Conservation (phyloP, 2,888 invertebrate species). For the Onthophagus sagittarius region DNA sequence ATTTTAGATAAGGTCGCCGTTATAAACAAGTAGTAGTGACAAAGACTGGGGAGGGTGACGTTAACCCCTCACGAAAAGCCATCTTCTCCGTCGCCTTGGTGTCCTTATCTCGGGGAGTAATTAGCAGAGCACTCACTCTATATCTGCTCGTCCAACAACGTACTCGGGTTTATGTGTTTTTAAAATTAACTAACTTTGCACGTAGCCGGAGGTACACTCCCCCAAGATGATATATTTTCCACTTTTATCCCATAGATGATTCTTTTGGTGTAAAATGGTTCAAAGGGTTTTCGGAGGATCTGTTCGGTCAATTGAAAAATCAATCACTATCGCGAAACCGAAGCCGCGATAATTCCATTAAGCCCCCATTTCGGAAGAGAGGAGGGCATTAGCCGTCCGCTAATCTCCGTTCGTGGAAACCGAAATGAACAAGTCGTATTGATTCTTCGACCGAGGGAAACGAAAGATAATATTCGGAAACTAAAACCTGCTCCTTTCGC, state of each 20-base stretch:
- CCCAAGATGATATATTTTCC: neutral
- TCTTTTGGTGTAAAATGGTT: neutral
- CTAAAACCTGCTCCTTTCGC: neutral
- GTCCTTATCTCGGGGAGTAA: conserved; percentile 7
- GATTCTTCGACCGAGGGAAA: neutral
- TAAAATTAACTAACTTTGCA: conserved; percentile 11
- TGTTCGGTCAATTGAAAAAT: neutral
- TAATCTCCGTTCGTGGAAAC: neutral
- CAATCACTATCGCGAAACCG: neutral
- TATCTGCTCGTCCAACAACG: conserved; percentile 7
- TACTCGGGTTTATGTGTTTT: conserved; percentile 10
- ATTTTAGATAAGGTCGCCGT: conserved; percentile 5
- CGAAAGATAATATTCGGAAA: neutral
- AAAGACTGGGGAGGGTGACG: conserved; percentile 4
- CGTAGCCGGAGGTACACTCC: neutral
- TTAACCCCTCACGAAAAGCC: conserved; percentile 2
- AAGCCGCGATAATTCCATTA: neutral
- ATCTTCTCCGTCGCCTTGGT: neutral
- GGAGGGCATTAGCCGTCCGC: neutral
- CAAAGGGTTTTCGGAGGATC: neutral
- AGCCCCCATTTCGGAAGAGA: neutral
- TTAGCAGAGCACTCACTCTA: conserved; percentile 11
- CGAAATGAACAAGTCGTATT: neutral
- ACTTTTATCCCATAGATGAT: neutral
- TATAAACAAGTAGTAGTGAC: conserved; percentile 10